Base-by-base conservation (phyloP, 37 sponge, comb jelly and placozoan genomes). In the Petrosia ficiformis region DNA sequence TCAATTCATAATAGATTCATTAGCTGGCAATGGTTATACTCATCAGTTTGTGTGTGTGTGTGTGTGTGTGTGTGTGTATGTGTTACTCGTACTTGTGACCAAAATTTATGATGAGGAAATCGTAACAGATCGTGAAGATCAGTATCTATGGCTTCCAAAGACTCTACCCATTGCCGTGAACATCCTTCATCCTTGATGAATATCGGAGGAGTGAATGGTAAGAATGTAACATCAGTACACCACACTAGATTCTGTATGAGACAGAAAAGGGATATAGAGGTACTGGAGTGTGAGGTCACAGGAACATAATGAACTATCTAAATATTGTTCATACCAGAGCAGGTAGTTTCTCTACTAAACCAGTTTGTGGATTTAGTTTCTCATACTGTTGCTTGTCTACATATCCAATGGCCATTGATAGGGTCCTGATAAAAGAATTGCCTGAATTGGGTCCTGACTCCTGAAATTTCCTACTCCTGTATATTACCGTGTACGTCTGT, bases 71-170 rank as follows among this genome's bases (percentile, higher is more conserved):
- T n/a, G n/a, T 64, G 37, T 30, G 70, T 69, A 69, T 37, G 42
- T 69, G 44, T 39, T 41, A 25, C 4, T 38, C 59, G 26, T 39
- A 93, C 94, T 83, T 93, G 94, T 42, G 72, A 80, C 94, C 94
- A 93, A 70, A 93, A 93, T 26, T 59, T 68, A 16, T 44, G 71
- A 65, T 93, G 80, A n/a, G 77, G 32, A 54, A 59, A 59, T 19
- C 26, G 42, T 11, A 93, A 82, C 5, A 93, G 68, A 86, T 79
- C 74, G 59, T 75, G 64, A 5, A 93, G 84, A 66, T 93, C 94
- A 39, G 29, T 35, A 42, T 89, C 76, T 25, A 93, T 74, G 30
- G 86, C 35, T n/a, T 93, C 70, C 59, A 93, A 40, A 10, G 71
- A 59, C 68, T 93, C 90, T 30, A 79, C 30, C 93, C 89, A 92